phyloP scores from a whole-genome alignment of 2,113 vertebrate genomes.

The Equus przewalskii region DNA sequence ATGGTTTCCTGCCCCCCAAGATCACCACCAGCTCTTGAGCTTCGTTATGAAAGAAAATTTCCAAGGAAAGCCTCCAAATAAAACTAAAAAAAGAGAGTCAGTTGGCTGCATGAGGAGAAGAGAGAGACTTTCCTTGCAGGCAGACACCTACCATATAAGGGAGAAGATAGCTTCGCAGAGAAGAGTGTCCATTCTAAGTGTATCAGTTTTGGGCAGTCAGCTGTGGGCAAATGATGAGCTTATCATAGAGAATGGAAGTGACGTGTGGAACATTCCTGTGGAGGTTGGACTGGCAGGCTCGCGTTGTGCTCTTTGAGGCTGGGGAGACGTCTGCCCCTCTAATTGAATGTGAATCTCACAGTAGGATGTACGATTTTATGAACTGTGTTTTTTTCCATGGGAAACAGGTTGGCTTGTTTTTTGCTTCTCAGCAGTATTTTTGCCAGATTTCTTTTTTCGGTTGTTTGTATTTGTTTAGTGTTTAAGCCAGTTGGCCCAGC shows the following conservation, averaged over 20 bases:
- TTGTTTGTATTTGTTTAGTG: not conserved
- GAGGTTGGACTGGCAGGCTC: not conserved
- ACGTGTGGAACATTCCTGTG: constrained; percentile 19
- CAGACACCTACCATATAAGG: not conserved
- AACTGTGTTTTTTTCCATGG: not conserved
- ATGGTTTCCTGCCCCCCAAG: not conserved
- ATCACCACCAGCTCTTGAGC: not conserved
- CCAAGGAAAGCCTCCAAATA: not conserved
- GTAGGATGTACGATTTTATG: not conserved
- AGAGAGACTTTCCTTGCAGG: not conserved
- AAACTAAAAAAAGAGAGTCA: not conserved
- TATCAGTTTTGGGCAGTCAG: not conserved
- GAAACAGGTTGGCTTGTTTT: not conserved
- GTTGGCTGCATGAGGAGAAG: not conserved
- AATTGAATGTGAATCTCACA: not conserved
- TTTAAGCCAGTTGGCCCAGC: not conserved
- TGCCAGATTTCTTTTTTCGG: not conserved
- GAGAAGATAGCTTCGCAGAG: not conserved
- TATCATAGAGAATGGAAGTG: constrained; percentile 35
- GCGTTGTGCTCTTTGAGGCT: not conserved
- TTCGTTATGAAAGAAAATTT: constrained; percentile 1
- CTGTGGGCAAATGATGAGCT: not conserved
- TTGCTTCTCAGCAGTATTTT: constrained; percentile 12
- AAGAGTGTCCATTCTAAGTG: too few relatives aligned
- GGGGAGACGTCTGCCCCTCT: not conserved